Percentiles rank a stretch among this genome's conserved stretches.
Evolutionary conservation across 2,113 vertebrate species (phyloP).

Genomic region (Euleptes europaea): DNA sequence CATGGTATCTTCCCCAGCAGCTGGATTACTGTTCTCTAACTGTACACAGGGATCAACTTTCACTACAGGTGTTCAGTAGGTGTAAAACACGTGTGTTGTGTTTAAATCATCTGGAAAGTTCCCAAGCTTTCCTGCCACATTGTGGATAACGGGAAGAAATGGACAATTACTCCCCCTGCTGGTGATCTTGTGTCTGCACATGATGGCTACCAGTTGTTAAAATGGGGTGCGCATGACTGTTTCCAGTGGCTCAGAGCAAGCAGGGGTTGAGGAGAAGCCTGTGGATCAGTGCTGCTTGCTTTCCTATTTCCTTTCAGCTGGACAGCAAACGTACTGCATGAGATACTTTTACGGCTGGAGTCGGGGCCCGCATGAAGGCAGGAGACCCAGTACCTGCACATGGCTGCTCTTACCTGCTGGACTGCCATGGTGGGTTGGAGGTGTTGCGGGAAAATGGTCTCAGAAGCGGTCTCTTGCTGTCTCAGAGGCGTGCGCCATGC

Average conservation of each 20-base stretch:
- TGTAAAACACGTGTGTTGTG: background rate
- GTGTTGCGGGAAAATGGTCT: too few species aligned
- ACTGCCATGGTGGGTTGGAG: background rate
- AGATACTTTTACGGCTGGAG: background rate
- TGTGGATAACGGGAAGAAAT: background rate
- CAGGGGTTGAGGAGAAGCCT: background rate
- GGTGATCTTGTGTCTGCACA: background rate
- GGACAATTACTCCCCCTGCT: background rate
- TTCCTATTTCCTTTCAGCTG: background rate
- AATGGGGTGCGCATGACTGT: background rate
- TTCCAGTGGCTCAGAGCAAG: background rate
- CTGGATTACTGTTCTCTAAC: background rate
- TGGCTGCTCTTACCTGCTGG: background rate
- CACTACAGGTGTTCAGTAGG: background rate
- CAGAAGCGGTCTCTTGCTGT: too few species aligned
- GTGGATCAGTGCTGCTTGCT: background rate
- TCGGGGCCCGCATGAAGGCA: background rate
- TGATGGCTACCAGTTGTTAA: background rate
- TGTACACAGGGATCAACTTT: background rate
- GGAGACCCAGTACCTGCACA: background rate
- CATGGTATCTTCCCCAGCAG: too few species aligned
- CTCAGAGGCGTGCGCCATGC: background rate
- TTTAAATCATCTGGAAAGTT: background rate
- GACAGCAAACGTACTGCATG: background rate
- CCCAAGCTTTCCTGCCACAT: background rate